Base-by-base conservation (phyloP, 2,113 vertebrate species). In the Alexandromys fortis region DNA sequence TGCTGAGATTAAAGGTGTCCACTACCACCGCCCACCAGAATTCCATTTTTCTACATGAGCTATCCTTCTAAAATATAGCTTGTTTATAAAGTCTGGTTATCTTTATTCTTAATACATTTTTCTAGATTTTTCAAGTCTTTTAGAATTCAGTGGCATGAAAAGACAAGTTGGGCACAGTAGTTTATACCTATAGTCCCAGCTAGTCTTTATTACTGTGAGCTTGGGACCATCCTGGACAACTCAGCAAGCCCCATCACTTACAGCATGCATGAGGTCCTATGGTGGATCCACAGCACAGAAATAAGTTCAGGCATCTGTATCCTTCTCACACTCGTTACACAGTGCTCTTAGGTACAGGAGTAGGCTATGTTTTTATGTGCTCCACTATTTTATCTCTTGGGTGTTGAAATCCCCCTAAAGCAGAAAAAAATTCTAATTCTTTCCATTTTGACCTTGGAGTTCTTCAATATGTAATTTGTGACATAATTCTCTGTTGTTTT, bases 401-500 rank as follows among this genome's bases (percentile, higher is more conserved):
- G 17, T 26, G 30, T 92, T 73, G 30, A 16, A 88, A 22, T 90
- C 38, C 86, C 42, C 42, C 9, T 76, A 35, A 89, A 96, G 38
- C 49, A 14, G n/a, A 7, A 22, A 30, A 30, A 91, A 77, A 5
- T 94, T 93, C 38, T 3, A 12, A 77, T 86, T 86, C 6, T 93
- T 97, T 79, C 7, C 28, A 73, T 78, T 93, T 87, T 86, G 79
- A 35, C 10, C 42, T 94, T 45, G 35, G 28, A 42, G 38, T 35
- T 92, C 68, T 79, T 83, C 16, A 63, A 38, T 72, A 12, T 90
- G 14, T 70, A 17, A 90, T 79, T 92, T 88, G 33, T 97, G 67
- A 86, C 12, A 1, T 81, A 65, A 45, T 91, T 97, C 52, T 98
- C 33, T 22, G 79, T 72, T 97, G 55, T 97, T 88, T 97, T 98